A percentile compares a stretch with the other conserved stretches of the same genome.
Conservation (phyloP, 2,113 vertebrate species). For the Tetrao urogallus region DNA sequence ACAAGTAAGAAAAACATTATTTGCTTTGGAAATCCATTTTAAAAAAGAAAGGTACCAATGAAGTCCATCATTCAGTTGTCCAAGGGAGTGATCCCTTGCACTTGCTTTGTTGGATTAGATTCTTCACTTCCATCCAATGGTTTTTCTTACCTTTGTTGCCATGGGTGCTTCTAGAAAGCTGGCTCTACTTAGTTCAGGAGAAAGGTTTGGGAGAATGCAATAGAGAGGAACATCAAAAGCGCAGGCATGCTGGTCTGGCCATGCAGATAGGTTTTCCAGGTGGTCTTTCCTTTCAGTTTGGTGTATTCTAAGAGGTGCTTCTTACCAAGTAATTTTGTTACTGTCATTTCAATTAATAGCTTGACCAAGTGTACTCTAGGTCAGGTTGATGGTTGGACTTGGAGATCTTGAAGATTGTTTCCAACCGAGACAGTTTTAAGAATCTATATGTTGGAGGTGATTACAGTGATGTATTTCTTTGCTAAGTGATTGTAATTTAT, state of each 20-base stretch:
- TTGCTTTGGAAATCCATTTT: neutral
- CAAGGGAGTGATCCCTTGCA: neutral
- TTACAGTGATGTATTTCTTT: neutral
- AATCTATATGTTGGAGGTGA: neutral
- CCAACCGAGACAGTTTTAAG: no score
- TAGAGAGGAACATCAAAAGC: neutral
- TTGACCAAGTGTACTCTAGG: neutral
- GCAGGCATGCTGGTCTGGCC: rapidly evolving
- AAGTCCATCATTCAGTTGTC: neutral
- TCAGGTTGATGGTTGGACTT: neutral
- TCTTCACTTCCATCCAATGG: neutral
- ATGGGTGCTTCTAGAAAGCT: neutral
- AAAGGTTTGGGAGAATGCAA: neutral
- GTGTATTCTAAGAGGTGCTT: neutral
- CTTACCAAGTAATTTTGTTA: neutral
- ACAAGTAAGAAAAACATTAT: neutral
- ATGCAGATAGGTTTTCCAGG: neutral
- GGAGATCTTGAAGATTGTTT: neutral
- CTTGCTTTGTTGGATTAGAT: neutral
- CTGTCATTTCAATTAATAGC: neutral
- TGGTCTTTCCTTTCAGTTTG: rapidly evolving
- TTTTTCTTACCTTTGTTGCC: neutral
- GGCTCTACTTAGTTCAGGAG: neutral
- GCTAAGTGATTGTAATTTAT: neutral
- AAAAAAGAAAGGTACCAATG: neutral